Evolutionary conservation across 2,113 vertebrate genomes (phyloP).

Genomic region (Mohoua ochrocephala): DNA sequence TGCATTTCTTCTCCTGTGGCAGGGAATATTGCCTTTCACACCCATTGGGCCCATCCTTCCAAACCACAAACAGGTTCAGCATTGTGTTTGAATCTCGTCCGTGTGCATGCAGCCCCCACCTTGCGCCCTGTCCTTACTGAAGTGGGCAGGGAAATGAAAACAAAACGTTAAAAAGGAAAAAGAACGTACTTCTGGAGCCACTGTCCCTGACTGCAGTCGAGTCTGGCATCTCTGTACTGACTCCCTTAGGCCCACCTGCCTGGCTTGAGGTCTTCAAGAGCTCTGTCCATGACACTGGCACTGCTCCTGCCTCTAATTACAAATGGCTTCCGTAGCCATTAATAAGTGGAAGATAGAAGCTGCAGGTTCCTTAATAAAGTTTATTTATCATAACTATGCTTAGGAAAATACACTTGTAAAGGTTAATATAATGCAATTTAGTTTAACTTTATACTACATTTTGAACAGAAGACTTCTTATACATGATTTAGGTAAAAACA

Average conservation of each 20-base stretch:
- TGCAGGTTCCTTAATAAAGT: constrained; percentile 70
- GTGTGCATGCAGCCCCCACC: fast-evolving
- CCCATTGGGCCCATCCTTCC: neutral
- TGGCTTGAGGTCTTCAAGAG: neutral
- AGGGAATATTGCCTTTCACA: neutral
- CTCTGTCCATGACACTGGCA: neutral
- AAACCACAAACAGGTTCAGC: neutral
- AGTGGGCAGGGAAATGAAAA: neutral
- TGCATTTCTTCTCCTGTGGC: neutral
- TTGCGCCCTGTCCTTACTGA: neutral
- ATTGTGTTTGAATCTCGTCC: neutral
- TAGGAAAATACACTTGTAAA: constrained; percentile 77
- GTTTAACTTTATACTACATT: constrained; percentile 75
- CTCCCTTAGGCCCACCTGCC: neutral
- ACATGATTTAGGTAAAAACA: constrained; percentile 71
- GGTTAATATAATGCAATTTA: constrained; percentile 79
- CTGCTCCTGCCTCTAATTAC: neutral
- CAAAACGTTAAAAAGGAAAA: fast-evolving
- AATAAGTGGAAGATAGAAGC: constrained; percentile 43
- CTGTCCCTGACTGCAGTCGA: neutral
- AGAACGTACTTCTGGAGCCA: fast-evolving
- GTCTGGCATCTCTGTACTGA: neutral
- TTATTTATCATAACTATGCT: constrained; percentile 81
- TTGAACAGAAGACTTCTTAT: constrained; percentile 69
- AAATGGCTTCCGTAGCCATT: neutral